Evolutionary conservation across 2,797 vertebrate species (phyloP).

Genomic region (Peromyscus nudipes): DNA sequence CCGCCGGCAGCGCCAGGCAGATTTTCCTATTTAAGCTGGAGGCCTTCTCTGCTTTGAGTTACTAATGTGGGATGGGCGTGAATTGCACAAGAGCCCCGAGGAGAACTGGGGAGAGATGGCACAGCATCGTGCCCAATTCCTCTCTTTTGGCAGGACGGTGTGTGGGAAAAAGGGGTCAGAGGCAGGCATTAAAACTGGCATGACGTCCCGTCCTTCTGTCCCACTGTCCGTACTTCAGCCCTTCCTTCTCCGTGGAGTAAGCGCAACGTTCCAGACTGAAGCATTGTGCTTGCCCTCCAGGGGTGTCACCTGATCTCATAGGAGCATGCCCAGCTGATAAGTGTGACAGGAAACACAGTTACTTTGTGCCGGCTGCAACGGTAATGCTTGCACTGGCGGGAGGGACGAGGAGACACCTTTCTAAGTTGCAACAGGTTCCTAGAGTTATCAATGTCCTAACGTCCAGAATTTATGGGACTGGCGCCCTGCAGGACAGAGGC

Average conservation of each 20-base stretch:
- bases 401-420: not conserved
- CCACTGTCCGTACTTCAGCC: not conserved
- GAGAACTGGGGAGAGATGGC: conserved; percentile 32
- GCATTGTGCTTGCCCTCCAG: not conserved
- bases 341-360: not conserved
- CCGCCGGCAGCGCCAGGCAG: conserved; percentile 64
- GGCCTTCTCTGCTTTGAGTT: conserved; percentile 74
- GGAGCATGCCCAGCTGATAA: not conserved
- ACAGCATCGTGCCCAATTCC: not conserved
- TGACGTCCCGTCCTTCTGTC: not conserved
- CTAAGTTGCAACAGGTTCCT: not conserved
- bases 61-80: conserved; percentile 20
- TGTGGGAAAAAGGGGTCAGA: conserved; percentile 56
- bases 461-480: not conserved
- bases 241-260: conserved; percentile 19
- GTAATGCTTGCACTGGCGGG: not conserved
- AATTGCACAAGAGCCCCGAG: conserved; percentile 56
- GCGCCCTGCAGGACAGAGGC: not conserved
- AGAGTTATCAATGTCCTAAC: not conserved
- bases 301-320: not conserved
- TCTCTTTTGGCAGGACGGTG: conserved; percentile 7
- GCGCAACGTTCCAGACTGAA: not conserved
- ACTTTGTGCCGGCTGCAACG: not conserved
- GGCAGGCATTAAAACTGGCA: not conserved
- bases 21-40: conserved; percentile 81